Evolutionary conservation across 2,113 vertebrate species (phyloP).

Genomic region (Mixornis gularis): DNA sequence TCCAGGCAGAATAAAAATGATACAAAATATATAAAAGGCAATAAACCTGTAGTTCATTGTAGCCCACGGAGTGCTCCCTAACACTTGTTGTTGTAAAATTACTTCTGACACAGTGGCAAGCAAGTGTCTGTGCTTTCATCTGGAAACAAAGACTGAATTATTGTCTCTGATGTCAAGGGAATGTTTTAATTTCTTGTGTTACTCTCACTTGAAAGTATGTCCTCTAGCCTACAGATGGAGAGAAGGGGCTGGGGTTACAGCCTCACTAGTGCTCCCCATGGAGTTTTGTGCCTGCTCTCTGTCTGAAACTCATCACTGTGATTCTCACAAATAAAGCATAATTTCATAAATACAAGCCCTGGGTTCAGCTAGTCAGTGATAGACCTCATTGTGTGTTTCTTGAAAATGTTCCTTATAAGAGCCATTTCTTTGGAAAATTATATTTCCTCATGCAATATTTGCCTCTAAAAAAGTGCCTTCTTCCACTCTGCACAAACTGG

Average conservation of each 20-base stretch:
- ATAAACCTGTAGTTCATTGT: not conserved
- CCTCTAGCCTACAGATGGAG: not conserved
- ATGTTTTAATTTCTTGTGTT: not conserved
- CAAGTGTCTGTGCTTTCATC: not conserved
- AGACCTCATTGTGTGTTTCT: not conserved
- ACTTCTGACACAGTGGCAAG: not conserved
- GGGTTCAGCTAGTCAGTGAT: not conserved
- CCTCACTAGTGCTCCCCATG: fast-evolving
- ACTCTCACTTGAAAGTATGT: not conserved
- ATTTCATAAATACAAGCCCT: not conserved
- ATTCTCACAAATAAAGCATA: not conserved
- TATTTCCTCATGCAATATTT: not conserved
- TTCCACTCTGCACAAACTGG: not conserved
- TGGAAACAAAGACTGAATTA: not conserved
- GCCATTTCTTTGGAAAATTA: not conserved
- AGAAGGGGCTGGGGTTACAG: not conserved
- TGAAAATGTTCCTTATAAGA: not conserved
- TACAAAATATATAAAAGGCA: not conserved
- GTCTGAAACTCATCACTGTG: not conserved
- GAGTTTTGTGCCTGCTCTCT: not conserved
- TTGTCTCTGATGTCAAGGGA: not conserved
- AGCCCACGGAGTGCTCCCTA: not conserved
- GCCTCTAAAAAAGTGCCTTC: not conserved
- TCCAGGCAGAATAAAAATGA: not conserved
- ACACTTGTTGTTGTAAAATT: not conserved